These are phyloP conservation scores for Dufourea novaeangliae DNA, from an alignment of 1,140 invertebrate species.

Conservation along the genomic window DNA sequence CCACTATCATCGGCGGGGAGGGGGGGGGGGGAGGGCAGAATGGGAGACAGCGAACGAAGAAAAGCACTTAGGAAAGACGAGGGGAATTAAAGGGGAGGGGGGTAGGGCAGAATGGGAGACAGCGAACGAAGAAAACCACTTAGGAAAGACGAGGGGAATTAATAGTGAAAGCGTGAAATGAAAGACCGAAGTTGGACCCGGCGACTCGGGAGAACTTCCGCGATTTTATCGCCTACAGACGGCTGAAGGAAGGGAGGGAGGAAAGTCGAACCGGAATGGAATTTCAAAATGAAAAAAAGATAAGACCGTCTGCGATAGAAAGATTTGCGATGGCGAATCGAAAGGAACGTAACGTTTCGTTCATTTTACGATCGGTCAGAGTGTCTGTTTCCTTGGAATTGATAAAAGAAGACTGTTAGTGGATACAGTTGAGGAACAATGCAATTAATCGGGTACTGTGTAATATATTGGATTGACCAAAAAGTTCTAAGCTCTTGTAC, in stretches of 20 bases:
- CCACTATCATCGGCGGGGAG: background rate
- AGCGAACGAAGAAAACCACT: conserved; percentile 15
- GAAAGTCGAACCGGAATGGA: background rate
- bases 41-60: background rate
- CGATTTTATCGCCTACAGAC: conserved; percentile 9
- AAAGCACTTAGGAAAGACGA: conserved; percentile 29
- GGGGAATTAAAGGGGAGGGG: conserved; percentile 14
- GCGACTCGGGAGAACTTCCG: background rate
- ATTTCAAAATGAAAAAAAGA: background rate
- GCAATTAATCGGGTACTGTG: too few species aligned
- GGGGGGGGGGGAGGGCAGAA: background rate
- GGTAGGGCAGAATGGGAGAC: background rate
- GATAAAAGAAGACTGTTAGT: too few species aligned
- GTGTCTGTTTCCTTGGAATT: too few species aligned
- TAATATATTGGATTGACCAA: too few species aligned
- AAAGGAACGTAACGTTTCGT: background rate
- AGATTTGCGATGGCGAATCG: background rate
- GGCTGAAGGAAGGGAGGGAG: too few species aligned
- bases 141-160: conserved; percentile 18
- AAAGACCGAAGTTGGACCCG: conserved; percentile 12
- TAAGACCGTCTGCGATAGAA: background rate
- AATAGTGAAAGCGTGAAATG: conserved; percentile 31
- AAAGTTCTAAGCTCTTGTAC: too few species aligned
- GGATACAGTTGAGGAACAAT: too few species aligned
- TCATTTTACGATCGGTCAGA: background rate